These are phyloP conservation scores for Bucco capensis DNA, from an alignment of 2,113 vertebrate genomes.

Conservation along the genomic window DNA sequence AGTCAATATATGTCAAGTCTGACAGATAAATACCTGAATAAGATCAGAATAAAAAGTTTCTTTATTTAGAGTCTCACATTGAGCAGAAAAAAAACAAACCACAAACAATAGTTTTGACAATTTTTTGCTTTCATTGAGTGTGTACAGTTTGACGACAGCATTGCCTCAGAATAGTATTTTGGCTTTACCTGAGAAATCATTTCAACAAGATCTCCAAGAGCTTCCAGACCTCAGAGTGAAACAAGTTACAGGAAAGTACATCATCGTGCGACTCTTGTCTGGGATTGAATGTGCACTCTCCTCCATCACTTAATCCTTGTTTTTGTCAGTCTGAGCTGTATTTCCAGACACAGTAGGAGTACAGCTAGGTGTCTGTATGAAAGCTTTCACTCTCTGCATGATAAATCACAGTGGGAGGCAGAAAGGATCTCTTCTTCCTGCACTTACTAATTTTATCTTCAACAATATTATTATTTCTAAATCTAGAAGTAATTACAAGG, in stretches of 20 bases:
- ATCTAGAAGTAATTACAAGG: neutral
- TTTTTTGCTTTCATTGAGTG: neutral
- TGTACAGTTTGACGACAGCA: neutral
- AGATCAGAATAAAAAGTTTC: slow-evolving; percentile 3
- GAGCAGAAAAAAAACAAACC: neutral
- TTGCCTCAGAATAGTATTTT: neutral
- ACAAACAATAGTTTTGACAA: neutral
- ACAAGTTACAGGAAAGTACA: neutral
- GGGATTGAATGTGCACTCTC: neutral
- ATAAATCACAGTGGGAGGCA: neutral
- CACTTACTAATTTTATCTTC: neutral
- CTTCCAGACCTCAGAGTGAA: neutral
- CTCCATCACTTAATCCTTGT: neutral
- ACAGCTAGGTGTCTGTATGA: neutral
- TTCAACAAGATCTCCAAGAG: neutral
- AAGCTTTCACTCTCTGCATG: neutral
- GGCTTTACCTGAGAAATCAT: neutral
- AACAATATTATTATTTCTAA: neutral
- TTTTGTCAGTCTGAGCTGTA: neutral
- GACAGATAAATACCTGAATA: slow-evolving; percentile 95
- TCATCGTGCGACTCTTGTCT: neutral
- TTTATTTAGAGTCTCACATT: neutral
- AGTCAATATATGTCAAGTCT: slow-evolving; percentile 96
- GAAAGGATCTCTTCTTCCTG: neutral
- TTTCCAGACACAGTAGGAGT: neutral